These are phyloP conservation scores for Anas flavirostris DNA, from an alignment of 2,797 vertebrate species.

Conservation along the genomic window DNA sequence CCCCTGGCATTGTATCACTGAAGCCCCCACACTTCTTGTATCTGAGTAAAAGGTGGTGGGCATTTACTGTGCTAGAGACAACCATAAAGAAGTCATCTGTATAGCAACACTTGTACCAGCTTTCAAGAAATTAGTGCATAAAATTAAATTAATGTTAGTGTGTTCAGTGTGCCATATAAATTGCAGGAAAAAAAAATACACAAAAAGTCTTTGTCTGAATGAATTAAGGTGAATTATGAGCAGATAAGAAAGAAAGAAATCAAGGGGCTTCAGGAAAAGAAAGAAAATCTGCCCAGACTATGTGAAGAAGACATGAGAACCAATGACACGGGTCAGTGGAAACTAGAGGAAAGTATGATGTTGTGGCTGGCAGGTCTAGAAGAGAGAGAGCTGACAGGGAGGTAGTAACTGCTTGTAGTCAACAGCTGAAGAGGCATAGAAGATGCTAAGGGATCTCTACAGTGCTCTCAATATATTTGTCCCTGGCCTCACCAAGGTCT, in stretches of 20 bases:
- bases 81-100: not conserved
- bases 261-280: not conserved
- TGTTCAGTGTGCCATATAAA: not conserved
- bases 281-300: not conserved
- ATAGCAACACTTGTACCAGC: not conserved
- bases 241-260: not conserved
- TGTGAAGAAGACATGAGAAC: not conserved
- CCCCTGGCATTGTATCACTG: conserved; percentile 24
- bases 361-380: not conserved
- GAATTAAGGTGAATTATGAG: not conserved
- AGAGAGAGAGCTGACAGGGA: not conserved
- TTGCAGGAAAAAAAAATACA: not conserved
- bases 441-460: not conserved
- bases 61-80: not conserved
- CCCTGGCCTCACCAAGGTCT: not conserved
- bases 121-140: not conserved
- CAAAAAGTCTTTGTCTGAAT: not conserved
- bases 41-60: not conserved
- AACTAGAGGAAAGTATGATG: not conserved
- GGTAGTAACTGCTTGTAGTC: too few species aligned
- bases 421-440: not conserved
- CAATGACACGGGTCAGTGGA: not conserved
- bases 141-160: conserved; percentile 14
- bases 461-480: not conserved
- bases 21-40: not conserved